Conservation (phyloP, 2,113 vertebrate species). For the Ramphastos sulfuratus region DNA sequence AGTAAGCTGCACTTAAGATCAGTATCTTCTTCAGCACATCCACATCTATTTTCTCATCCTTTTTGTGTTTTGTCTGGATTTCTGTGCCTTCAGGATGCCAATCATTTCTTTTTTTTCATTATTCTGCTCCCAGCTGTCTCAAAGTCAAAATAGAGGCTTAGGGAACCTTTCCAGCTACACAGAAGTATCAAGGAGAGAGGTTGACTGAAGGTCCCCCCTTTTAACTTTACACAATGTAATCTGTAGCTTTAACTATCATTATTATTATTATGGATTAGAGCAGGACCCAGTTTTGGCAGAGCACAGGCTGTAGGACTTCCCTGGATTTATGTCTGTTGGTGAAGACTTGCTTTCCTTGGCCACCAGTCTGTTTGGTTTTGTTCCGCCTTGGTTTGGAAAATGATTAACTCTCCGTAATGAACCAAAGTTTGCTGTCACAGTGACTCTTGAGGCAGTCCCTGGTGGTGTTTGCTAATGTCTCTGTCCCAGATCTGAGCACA, state of each 20-base stretch:
- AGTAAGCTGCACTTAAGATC: not conserved
- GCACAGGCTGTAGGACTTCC: not conserved
- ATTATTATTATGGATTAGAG: not conserved
- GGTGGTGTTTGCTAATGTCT: not conserved
- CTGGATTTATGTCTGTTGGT: not conserved
- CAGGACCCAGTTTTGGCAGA: not conserved
- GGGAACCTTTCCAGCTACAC: not conserved
- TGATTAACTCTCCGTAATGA: not conserved
- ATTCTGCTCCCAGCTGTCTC: not conserved
- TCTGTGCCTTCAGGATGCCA: not conserved
- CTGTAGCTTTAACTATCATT: not conserved
- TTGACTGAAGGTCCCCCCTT: not conserved
- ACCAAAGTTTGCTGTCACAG: not conserved
- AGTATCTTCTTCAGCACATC: not conserved
- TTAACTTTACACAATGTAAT: not conserved
- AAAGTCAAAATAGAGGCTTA: not conserved
- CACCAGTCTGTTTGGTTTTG: not conserved
- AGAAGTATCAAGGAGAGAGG: not conserved
- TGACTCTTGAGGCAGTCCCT: not conserved
- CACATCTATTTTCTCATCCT: not conserved
- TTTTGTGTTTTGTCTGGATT: not conserved
- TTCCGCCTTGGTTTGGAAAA: not conserved
- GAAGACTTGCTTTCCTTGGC: conserved; percentile 17
- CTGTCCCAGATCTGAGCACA: not conserved
- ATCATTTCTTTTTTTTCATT: not conserved